Percentiles rank a stretch among this genome's conserved stretches.
Evolutionary conservation across 2,113 vertebrate species (phyloP).

Genomic region (Neogobius melanostomus): DNA sequence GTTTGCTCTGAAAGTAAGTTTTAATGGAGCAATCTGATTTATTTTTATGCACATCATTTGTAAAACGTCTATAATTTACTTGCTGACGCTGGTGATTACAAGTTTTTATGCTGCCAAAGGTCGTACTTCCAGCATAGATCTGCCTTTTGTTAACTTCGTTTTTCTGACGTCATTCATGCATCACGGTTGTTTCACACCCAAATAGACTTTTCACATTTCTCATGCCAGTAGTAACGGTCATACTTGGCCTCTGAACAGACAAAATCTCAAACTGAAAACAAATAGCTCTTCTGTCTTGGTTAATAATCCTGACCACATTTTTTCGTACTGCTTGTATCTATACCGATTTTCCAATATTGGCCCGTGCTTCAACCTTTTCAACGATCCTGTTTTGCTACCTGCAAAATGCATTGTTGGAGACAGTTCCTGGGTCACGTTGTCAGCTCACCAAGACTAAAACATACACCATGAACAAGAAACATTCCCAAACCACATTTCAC

Average conservation of each 20-base stretch:
- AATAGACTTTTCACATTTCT: conserved; percentile 42
- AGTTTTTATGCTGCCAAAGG: conserved; percentile 11
- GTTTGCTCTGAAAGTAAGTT: conserved; percentile 3
- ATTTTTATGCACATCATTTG: conserved; percentile 29
- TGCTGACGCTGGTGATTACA: conserved; percentile 39
- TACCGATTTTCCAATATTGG: conserved; percentile 30
- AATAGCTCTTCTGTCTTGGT: conserved; percentile 37
- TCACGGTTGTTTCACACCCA: conserved; percentile 27
- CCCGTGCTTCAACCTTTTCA: conserved; percentile 32
- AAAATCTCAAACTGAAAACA: conserved; percentile 35
- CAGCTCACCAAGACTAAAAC: conserved; percentile 35
- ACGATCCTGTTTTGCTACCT: conserved; percentile 17
- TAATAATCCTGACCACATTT: conserved; percentile 26
- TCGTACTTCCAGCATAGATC: conserved; percentile 30
- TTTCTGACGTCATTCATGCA: conserved; percentile 34
- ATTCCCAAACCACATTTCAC: conserved; percentile 24
- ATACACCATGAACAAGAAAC: conserved; percentile 24
- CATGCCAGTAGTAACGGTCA: conserved; percentile 25
- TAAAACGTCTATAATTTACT: conserved; percentile 35
- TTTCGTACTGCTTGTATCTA: conserved; percentile 19
- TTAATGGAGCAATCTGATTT: conserved; percentile 20
- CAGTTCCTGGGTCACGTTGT: conserved; percentile 17
- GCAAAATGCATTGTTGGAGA: conserved; percentile 33
- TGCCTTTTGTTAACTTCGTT: conserved; percentile 49
- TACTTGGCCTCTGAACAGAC: conserved; percentile 27